These are phyloP conservation scores for Brotogeris chrysoptera DNA, from an alignment of 2,797 vertebrate genomes.

Conservation along the genomic window DNA sequence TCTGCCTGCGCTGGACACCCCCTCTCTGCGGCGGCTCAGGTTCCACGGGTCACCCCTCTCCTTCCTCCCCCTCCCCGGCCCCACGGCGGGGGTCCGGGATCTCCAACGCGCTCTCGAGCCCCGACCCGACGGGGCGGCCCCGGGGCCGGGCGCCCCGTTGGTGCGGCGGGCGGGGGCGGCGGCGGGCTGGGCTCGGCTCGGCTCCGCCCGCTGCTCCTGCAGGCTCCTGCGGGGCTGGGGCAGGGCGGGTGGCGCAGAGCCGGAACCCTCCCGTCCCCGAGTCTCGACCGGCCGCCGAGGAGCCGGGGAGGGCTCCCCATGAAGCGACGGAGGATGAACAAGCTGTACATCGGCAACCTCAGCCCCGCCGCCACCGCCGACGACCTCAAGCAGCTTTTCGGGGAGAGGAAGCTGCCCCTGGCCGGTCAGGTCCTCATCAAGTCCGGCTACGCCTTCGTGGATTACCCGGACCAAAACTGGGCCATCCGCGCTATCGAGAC, in stretches of 20 bases:
- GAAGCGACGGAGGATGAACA: constrained; percentile 88
- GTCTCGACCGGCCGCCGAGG: constrained; percentile 45
- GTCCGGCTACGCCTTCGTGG: constrained; percentile 94
- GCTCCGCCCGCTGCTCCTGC: neutral
- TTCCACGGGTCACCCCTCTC: neutral
- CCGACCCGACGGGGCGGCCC: neutral
- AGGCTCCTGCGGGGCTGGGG: neutral
- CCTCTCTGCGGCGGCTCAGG: no score
- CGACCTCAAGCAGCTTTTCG: constrained; percentile 92
- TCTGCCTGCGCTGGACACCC: neutral
- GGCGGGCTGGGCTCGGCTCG: neutral
- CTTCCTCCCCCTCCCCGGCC: no score
- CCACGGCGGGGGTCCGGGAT: neutral
- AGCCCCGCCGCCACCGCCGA: constrained; percentile 92
- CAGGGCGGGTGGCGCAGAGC: neutral
- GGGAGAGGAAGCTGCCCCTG: constrained; percentile 88
- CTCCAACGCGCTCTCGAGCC: neutral
- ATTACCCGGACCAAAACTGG: constrained; percentile 93
- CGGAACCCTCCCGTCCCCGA: neutral
- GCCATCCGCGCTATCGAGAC: constrained; percentile 92
- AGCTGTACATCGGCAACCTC: constrained; percentile 95
- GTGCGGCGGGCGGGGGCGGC: neutral
- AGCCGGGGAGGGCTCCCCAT: constrained; percentile 31
- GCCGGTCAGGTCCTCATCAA: constrained; percentile 91
- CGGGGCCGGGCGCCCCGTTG: neutral